Evolutionary conservation across 1,140 invertebrate species (phyloP).

Genomic region (Paraescarpia echinospica): DNA sequence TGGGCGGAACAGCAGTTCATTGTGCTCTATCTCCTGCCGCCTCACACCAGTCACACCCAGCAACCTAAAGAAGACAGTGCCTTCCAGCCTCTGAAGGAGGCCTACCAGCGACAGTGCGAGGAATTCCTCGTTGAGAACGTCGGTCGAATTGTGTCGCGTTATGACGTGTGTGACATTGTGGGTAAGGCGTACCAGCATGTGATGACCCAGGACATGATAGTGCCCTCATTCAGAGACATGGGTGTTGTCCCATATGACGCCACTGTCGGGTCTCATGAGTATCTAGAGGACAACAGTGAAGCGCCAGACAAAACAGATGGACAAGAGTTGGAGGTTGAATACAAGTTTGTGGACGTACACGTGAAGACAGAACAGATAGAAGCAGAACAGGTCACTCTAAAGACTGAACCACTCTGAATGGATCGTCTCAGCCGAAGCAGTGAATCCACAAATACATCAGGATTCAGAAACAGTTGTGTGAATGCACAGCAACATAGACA

Average conservation of each 20-base stretch:
- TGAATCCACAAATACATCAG: too few species aligned
- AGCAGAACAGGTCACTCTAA: too few species aligned
- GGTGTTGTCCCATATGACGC: neutral
- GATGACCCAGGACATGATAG: neutral
- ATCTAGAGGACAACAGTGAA: neutral
- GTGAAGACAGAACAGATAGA: too few species aligned
- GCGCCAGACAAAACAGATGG: too few species aligned
- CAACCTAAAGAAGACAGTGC: neutral
- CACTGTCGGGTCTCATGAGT: neutral
- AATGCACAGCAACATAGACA: too few species aligned
- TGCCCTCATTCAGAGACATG: neutral
- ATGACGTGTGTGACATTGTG: neutral
- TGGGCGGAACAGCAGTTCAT: neutral
- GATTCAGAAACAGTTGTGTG: too few species aligned
- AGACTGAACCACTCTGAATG: too few species aligned
- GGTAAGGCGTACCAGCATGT: neutral
- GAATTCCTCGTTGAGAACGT: neutral
- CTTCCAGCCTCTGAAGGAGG: neutral
- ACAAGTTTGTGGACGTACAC: too few species aligned
- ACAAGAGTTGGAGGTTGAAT: too few species aligned
- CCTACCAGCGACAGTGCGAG: neutral
- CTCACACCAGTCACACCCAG: neutral
- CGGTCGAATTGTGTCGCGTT: neutral
- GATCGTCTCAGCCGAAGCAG: too few species aligned
- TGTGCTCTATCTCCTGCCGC: neutral